Percentiles rank a stretch among this genome's conserved stretches.
These are phyloP conservation scores for Elachura formosa DNA, from an alignment of 2,113 vertebrate genomes.

Conservation along the genomic window DNA sequence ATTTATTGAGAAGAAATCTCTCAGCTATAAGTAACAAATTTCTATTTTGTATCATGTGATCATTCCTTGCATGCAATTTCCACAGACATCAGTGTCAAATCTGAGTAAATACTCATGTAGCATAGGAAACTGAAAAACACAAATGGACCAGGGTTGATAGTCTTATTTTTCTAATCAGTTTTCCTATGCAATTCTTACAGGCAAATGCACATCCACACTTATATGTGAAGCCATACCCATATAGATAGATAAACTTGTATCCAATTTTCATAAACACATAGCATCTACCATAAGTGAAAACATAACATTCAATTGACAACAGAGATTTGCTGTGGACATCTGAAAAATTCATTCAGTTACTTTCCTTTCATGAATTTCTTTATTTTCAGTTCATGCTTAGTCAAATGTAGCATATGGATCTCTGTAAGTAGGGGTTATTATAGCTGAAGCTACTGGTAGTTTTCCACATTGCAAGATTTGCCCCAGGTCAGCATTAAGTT, in stretches of 20 bases:
- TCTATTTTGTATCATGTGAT: background rate
- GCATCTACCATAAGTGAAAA: background rate
- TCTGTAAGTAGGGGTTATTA: background rate
- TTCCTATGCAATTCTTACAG: background rate
- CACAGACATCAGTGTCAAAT: background rate
- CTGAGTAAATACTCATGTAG: background rate
- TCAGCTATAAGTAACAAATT: background rate
- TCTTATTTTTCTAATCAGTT: constrained; percentile 26
- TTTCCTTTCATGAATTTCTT: background rate
- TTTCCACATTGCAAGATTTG: background rate
- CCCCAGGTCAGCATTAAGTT: background rate
- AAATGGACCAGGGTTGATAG: background rate
- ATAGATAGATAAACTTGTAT: background rate
- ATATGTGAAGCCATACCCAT: background rate
- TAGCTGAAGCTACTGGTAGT: background rate
- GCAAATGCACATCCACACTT: background rate
- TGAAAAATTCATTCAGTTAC: background rate
- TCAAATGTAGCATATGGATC: background rate
- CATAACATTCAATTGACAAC: background rate
- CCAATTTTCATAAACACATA: background rate
- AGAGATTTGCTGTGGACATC: background rate
- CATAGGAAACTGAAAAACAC: constrained; percentile 2
- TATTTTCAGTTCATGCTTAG: background rate
- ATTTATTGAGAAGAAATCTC: background rate
- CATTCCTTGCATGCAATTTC: background rate